Conservation (phyloP, 2,797 vertebrate genomes). For the Neosilurus mollespiculum region DNA sequence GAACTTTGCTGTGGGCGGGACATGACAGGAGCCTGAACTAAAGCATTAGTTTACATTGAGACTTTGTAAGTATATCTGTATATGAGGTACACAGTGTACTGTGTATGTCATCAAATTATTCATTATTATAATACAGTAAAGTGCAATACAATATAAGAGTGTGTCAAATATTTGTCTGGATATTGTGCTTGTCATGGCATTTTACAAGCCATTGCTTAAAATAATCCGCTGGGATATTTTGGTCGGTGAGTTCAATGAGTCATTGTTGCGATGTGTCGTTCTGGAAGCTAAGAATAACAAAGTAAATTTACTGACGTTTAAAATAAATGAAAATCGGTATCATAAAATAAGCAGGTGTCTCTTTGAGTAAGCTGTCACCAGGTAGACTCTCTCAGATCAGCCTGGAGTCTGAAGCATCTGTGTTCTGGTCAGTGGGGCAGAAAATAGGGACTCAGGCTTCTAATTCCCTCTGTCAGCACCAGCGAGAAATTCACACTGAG, state of each 20-base stretch:
- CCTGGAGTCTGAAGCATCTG: slow-evolving; percentile 24
- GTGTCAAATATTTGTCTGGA: background rate
- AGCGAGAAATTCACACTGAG: slow-evolving; percentile 15
- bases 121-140: background rate
- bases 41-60: background rate
- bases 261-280: background rate
- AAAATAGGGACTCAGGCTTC: slow-evolving; percentile 42
- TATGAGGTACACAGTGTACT: no score
- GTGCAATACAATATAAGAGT: background rate
- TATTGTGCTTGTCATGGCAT: background rate
- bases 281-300: background rate
- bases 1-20: background rate
- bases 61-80: background rate
- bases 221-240: background rate
- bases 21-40: background rate
- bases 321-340: slow-evolving; percentile 3
- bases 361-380: slow-evolving; percentile 17
- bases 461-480: slow-evolving; percentile 52
- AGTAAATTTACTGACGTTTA: background rate
- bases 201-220: background rate
- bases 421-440: slow-evolving; percentile 43
- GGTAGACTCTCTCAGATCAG: slow-evolving; percentile 28
- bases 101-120: background rate
- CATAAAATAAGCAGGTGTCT: slow-evolving; percentile 23
- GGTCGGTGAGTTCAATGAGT: background rate